Base-by-base conservation (phyloP, 2,113 vertebrate species). In the Heteronetta atricapilla region DNA sequence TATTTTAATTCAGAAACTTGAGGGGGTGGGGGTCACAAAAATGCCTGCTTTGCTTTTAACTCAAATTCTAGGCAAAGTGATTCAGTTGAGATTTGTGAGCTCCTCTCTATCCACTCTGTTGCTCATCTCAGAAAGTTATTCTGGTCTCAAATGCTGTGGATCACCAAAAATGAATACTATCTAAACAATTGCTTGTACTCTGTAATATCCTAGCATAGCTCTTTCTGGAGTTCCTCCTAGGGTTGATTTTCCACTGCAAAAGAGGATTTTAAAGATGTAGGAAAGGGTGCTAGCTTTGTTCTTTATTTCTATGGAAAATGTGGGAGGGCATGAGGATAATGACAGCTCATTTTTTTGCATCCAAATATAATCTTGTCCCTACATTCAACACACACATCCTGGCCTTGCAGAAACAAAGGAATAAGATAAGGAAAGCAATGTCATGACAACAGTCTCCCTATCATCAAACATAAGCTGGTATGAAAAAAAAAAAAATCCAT, bases 381-480 rank as follows among this genome's bases (percentile, higher is more conserved):
- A 17, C 20, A 21, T 52, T 34, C 22, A 52, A 17, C 12, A 21
- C 0, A 3, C 36, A 46, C 0, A 1, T 50, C 42, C 42, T 68
- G 14, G 34, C 21, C 48, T 67, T 78, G 66, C 42, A 74, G 66
- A 58, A 72, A 44, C 34, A 64, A 36, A 72, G 38, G 17, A 67
- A 3, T 68, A 38, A 82, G 29, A 46, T 59, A 79, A 31, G 31
- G 25, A 68, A 36, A 77, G 15, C 4, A 19, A 2, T 23, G 4
- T 19, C 12, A 11, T 52, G 36, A 78, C 78, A 15, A 13, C 48
- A 46, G 19, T 58, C 22, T 52, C 14, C 11, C 8, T 42, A 4
- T 64, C 60, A 56, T 68, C 63, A 77, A 26, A 82, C 1, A 34
- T 38, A 64, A 67, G 17, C 31, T 60, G 42, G 10, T 38, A 17